phyloP scores from a whole-genome alignment of 2,113 vertebrate species.

The Meles meles region DNA sequence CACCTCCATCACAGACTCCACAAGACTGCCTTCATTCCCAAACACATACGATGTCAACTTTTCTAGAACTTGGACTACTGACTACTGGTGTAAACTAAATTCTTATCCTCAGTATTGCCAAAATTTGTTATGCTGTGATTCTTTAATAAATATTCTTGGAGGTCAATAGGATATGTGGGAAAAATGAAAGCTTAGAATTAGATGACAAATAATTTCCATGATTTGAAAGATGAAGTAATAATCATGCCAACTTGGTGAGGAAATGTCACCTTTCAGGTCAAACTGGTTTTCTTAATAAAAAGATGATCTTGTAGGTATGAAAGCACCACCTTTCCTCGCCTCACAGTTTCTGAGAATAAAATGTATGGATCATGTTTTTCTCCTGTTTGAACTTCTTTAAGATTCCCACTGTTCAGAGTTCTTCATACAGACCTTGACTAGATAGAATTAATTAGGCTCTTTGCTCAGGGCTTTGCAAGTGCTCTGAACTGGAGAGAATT shows the following conservation, averaged over 20 bases:
- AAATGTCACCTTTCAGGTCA: background rate
- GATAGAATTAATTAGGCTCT: background rate
- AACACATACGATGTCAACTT: background rate
- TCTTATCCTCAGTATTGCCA: background rate
- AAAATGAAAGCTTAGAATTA: background rate
- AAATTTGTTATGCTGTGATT: background rate
- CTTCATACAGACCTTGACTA: background rate
- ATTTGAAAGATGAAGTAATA: background rate
- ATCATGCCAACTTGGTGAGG: background rate
- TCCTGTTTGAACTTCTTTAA: background rate
- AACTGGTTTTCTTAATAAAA: constrained; percentile 26
- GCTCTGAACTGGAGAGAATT: constrained; percentile 4
- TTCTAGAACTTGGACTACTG: background rate
- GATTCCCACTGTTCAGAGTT: background rate
- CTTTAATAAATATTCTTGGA: background rate
- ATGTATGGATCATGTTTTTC: background rate
- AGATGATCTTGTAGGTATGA: background rate
- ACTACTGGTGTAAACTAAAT: background rate
- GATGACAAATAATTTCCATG: background rate
- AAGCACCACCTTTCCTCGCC: background rate
- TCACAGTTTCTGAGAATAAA: constrained; percentile 25
- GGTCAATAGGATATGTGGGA: background rate
- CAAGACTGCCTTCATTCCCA: background rate
- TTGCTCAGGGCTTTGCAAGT: background rate
- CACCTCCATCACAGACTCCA: background rate